Conservation (phyloP, 2,113 vertebrate species). For the rabbit (Oryctolagus cuniculus) region DNA sequence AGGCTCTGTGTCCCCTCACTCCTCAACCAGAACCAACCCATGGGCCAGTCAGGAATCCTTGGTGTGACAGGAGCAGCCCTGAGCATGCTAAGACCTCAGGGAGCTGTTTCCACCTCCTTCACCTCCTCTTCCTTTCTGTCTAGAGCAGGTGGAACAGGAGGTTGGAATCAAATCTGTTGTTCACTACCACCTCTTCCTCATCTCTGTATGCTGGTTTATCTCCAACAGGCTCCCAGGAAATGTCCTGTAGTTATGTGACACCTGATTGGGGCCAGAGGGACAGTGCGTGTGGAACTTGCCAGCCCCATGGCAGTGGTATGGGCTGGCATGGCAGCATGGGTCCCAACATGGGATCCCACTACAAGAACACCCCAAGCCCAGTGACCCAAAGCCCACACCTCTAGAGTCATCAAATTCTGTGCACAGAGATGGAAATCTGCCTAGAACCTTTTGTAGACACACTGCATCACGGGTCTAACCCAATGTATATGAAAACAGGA, state of each 20-base stretch:
- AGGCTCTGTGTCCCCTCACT: background rate
- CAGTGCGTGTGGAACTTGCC: background rate
- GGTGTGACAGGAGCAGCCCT: rapidly evolving
- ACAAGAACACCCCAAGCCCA: background rate
- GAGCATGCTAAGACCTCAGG: background rate
- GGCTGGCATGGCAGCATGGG: background rate
- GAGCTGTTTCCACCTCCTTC: background rate
- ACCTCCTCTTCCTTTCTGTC: background rate
- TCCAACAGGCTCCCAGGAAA: background rate
- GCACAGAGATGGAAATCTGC: background rate
- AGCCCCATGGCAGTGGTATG: background rate
- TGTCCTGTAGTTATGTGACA: background rate
- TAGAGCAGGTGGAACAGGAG: rapidly evolving
- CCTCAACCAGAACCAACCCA: background rate
- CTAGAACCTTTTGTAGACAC: background rate
- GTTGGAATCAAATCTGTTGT: rapidly evolving
- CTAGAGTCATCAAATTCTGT: background rate
- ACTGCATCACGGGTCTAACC: background rate
- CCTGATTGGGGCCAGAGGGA: too few relatives aligned
- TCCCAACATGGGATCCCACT: background rate
- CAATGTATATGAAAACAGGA: background rate
- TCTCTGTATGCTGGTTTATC: background rate
- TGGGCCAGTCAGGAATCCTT: background rate
- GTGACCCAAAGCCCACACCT: too few relatives aligned
- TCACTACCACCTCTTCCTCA: background rate